Conservation (phyloP, 2,888 invertebrate genomes). For the Horisme vitalbata region DNA sequence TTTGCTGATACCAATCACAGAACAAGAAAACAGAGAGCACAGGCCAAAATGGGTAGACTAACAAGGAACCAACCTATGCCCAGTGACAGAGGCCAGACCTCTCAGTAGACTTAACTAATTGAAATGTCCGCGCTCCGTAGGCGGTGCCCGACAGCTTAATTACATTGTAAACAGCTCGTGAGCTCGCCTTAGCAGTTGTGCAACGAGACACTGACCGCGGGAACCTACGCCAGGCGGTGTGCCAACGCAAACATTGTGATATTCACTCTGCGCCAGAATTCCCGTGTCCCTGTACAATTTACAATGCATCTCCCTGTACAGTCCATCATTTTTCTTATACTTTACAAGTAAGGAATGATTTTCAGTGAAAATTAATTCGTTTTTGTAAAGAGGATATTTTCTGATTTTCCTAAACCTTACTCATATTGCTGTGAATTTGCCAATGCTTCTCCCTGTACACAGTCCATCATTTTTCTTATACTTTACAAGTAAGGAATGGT, state of each 20-base stretch:
- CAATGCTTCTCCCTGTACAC: too few relatives aligned
- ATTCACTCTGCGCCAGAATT: slow-evolving; percentile 6
- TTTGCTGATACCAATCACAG: too few relatives aligned
- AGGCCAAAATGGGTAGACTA: background rate
- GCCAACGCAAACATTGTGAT: slow-evolving; percentile 41
- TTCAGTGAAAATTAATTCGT: too few relatives aligned
- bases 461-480: too few relatives aligned
- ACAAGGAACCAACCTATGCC: background rate
- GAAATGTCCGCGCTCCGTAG: slow-evolving; percentile 60
- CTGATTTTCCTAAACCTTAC: too few relatives aligned
- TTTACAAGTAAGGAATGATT: too few relatives aligned
- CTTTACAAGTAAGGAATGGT: too few relatives aligned
- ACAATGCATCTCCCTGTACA: background rate
- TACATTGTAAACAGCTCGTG: slow-evolving; percentile 57
- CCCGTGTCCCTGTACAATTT: too few relatives aligned
- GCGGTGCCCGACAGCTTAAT: slow-evolving; percentile 60
- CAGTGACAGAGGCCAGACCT: background rate
- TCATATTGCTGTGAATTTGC: too few relatives aligned
- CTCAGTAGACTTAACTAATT: slow-evolving; percentile 44
- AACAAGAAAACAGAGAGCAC: too few relatives aligned
- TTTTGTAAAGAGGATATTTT: too few relatives aligned
- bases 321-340: too few relatives aligned
- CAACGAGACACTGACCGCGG: slow-evolving; percentile 54
- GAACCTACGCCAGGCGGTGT: slow-evolving; percentile 42
- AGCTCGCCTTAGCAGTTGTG: slow-evolving; percentile 48